Evolutionary conservation across 2,797 vertebrate genomes (phyloP), one percentile per base, ranked within the genome.

Genomic region (Philypnodon macrostomus): DNA sequence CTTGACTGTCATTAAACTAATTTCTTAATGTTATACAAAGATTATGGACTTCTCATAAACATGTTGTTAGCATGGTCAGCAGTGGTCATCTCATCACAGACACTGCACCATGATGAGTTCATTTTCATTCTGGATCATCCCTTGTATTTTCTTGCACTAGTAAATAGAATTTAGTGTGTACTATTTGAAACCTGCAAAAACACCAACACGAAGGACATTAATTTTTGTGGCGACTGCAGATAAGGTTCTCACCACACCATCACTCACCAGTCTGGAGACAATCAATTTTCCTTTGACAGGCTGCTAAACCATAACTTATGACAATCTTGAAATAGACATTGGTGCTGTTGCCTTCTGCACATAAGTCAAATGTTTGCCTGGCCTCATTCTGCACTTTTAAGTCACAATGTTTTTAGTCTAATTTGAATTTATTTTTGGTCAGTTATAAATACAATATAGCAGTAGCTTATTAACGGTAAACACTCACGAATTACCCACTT

Each of bases 311-410:
- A 42, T 58, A 55, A 67, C 46, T 75, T 47, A 55, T 64, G 71
- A 44, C 70, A 76, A 73, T 81, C 77, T 70, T 47, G 74, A 85
- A 82, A 83, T 78, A 75, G 72, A 61, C 58, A 67, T 41, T 38
- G 36, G 45, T 60, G 55, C 47, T 41, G 35, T 76, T 57, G 64
- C 48, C 47, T 59, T 67, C 63, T 63, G 41, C 62, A 71, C 73
- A 63, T 62, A 32, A 76, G 53, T 74, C 52, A 55, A 42, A 67
- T 65, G 52, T 44, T 63, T 70, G 73, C 73, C 56, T 61, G 17
- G 6, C 21, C 58, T 47, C 47, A 27, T 47, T 65, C 36, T 47
- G 51, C 35, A 42, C n/a, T n/a, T n/a, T n/a, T n/a, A n/a, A n/a
- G 56, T 52, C 40, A 63, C 31, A 41, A 41, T 48, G 56, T 58